phyloP scores from a whole-genome alignment of 2,113 vertebrate species.

The Halcyon malimbica region DNA sequence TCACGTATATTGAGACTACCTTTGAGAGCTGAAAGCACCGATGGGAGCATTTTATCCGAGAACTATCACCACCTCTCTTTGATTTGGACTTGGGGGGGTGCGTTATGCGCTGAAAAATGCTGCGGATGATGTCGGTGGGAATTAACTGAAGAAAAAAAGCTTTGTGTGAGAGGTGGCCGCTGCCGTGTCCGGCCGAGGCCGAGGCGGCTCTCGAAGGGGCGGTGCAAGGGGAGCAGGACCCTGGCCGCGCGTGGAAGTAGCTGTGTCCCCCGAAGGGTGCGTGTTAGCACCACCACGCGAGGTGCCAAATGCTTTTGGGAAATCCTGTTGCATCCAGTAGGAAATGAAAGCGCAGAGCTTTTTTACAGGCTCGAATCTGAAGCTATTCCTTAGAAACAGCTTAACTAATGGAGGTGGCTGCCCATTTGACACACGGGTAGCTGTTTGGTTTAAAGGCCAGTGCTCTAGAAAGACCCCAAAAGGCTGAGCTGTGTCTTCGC shows the following conservation, averaged over 20 bases:
- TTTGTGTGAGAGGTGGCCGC: rapidly evolving
- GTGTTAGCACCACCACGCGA: rapidly evolving
- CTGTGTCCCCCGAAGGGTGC: neutral
- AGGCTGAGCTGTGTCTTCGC: neutral
- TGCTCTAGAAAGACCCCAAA: neutral
- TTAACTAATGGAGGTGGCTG: neutral
- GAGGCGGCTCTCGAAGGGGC: neutral
- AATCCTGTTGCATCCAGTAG: neutral
- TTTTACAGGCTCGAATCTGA: neutral
- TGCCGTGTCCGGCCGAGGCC: neutral
- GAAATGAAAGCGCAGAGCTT: neutral
- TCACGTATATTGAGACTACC: neutral
- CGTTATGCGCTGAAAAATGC: neutral
- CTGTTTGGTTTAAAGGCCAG: neutral
- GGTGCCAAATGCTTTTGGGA: neutral
- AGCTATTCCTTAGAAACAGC: neutral
- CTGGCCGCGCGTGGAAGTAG: neutral
- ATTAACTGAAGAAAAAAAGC: neutral
- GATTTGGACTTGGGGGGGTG: neutral
- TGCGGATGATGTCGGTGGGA: neutral
- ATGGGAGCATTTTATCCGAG: neutral
- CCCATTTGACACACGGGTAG: neutral
- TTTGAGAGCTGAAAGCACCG: neutral
- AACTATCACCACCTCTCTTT: neutral
- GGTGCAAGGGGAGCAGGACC: neutral